Evolutionary conservation across 92 coral and sea anemone species (phyloP), one percentile per base, ranked within the genome.

Genomic region (Montipora capitata): DNA sequence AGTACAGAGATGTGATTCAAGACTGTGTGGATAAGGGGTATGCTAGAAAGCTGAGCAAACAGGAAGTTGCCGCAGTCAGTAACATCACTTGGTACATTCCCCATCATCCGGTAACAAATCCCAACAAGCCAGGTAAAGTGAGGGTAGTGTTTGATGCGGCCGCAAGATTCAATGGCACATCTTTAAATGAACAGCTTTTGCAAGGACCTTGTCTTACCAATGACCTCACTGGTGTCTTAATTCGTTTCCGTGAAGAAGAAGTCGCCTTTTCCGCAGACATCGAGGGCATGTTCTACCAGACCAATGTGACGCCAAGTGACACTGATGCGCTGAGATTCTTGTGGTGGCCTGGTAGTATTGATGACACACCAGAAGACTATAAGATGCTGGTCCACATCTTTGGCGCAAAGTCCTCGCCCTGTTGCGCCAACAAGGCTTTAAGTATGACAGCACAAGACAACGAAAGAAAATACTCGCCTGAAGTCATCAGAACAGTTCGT

Each of bases 121-220:
- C 87, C 6, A 82, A 90, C 68, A 86, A 93, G 61, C 93, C 94
- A 39, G 94, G 87, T 9, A 90, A 90, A 35, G 85, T 93, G 20
- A 77, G 96, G 48, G 92, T 90, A 13, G 94, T 90, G 38, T 86
- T 93, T 52, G 96, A 93, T 67, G 96, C 94, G 0, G 94, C 94
- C 5, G 87, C 96, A 15, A 93, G 59, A 48, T 86, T 77, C 76
- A 68, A 80, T 68, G 90, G 89, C 15, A 71, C 71, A 20, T 91
- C 96, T 0, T 61, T 93, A 48, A 90, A 82, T 69, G 85, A 94
- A 5, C 86, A 85, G 58, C 94, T 90, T 15, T 68, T 94, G 9
- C 91, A 88, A 76, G 96, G 93, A 16, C 96, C 96, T 54, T 74
- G 85, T 69, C 91, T 80, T 3, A 80, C 87, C 5, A 94, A 91